Evolutionary conservation across 2,113 vertebrate species (phyloP), one percentile per base, ranked within the genome.

Genomic region (Hemiscyllium ocellatum): DNA sequence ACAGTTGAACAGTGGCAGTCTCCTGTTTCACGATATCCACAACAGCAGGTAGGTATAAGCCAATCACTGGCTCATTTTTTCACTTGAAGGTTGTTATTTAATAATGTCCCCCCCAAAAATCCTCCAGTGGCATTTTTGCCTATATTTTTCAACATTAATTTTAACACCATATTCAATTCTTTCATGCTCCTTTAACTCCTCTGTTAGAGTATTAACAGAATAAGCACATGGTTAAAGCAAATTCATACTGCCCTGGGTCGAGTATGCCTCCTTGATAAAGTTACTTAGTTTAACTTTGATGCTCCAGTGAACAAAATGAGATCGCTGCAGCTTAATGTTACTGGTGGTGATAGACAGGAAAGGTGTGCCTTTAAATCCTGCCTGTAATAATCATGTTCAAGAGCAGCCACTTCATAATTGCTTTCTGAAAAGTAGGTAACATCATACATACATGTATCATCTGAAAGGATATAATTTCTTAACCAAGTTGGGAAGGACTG

Each of bases 11-110:
- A 98, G 97, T 98, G 98, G 98, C 97, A 97, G n/a, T 19, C 0
- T 96, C 97, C 95, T 96, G 19, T 96, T 5, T 96, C 97, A 96
- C n/a, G 98, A 97, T 97, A 98, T 98, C 2, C 96, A 96, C 97
- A 98, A 95, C 98, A 98, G 97, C 99, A 99, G 97, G 99, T 99
- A 96, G 96, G 96, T 24, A 85, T 95, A 78, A 93, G 17, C 33
- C n/a, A 90, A 76, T 50, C 94, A 50, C 72, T 52, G 68, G 7
- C 22, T 8, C 24, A 17, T 76, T 37, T 83, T 83, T 83, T 37
- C 80, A 83, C 15, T 83, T 42, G 15, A 19, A 47, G 37, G 13
- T 94, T 50, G 17, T 76, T 72, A 24, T 95, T 72, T 69, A 37
- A 24, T 65, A 22, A 15, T 70, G 37, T 24, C 22, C n/a, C 89